Evolutionary conservation across 2,888 invertebrate species (phyloP), one percentile per base, ranked within the genome.

Genomic region (Spilarctia lutea): DNA sequence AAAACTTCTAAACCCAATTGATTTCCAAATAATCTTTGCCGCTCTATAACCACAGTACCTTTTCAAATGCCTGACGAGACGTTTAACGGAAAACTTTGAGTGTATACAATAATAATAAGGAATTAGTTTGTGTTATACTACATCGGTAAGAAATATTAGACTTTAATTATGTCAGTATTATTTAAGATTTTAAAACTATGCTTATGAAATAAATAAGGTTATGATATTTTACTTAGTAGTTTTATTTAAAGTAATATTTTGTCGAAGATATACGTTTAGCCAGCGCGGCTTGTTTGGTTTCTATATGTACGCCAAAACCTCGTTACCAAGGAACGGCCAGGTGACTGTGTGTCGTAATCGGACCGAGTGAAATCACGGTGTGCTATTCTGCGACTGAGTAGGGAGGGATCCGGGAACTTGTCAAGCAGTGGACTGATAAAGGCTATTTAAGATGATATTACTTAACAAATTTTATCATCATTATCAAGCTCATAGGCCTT

Each of bases 171-270:
- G 11, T 45, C 45, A 0, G 16, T 63, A 63, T 68, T 48, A 68
- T 20, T 10, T 68, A 45, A 48, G 68, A 68, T 48, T 68, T 48
- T 30, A 68, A 68, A 30, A 63, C 8, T 63, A 63, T 27, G 30
- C 1, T 63, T 63, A 63, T 30, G 18, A 30, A 30, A 63, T 63
- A 63, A 63, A 63, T 30, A 13, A 63, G 13, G 7, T 30, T 0
- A 6, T 63, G 18, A 63, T 30, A n/a, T 1, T 2, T 27, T 16
- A 27, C 1, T 2, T 18, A 13, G 18, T 30, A 30, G 63, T 30
- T 30, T 63, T 30, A 63, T 63, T 63, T 30, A 30, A 27, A 10
- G 56, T 24, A 7, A n/a, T 10, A 8, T 52, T 8, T 52, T 52
- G 52, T 3, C 1, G 45, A 45, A 16, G 45, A 45, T 45, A 42